Conservation (phyloP, 2,797 vertebrate genomes). For the Notamacropus eugenii region DNA sequence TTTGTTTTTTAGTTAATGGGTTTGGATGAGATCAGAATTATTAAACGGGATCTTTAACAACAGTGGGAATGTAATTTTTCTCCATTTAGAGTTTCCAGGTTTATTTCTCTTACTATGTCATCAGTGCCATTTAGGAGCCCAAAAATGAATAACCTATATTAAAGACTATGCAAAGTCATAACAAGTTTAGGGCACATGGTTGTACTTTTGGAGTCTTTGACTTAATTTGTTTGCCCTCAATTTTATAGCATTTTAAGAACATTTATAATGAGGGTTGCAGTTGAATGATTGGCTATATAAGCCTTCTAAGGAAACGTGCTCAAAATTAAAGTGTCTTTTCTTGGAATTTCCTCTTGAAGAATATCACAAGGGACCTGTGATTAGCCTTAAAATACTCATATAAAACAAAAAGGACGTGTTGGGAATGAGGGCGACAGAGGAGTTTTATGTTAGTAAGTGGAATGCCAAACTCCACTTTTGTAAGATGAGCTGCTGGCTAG, state of each 20-base stretch:
- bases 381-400: constrained; percentile 40
- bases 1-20: constrained; percentile 13
- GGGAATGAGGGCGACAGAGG: background rate
- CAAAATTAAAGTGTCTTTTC: constrained; percentile 38
- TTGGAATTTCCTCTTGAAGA: constrained; percentile 20
- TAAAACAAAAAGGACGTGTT: constrained; percentile 3
- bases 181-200: constrained; percentile 59
- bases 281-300: background rate
- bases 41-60: constrained; percentile 20
- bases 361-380: constrained; percentile 15
- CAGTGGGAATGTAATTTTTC: background rate
- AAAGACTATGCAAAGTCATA: constrained; percentile 68
- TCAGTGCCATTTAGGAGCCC: constrained; percentile 67
- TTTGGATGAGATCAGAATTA: constrained; percentile 55
- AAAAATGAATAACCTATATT: constrained; percentile 54
- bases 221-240: background rate
- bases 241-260: constrained; percentile 60
- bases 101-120: constrained; percentile 62
- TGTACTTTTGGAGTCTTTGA: constrained; percentile 34
- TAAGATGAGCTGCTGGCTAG: constrained; percentile 39
- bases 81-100: background rate
- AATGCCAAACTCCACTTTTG: constrained; percentile 50
- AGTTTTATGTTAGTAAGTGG: background rate
- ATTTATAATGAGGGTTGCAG: constrained; percentile 18
- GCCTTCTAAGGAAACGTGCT: constrained; percentile 16